These are phyloP conservation scores for Ellobius talpinus DNA, from an alignment of 2,113 vertebrate genomes.

Conservation along the genomic window DNA sequence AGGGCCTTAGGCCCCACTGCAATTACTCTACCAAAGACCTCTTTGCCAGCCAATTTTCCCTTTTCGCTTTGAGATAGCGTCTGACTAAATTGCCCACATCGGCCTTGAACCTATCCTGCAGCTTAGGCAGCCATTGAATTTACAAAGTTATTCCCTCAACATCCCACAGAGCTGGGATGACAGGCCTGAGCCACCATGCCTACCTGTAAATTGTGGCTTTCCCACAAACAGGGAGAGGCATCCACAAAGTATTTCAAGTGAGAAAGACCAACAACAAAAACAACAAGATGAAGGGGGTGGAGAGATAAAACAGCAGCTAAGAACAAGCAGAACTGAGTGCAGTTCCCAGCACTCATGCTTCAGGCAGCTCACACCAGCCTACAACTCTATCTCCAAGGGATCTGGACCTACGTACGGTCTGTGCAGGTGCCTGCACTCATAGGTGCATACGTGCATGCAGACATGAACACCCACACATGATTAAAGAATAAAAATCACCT, in stretches of 20 bases:
- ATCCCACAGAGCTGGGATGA: too few species aligned
- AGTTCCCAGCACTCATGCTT: not conserved
- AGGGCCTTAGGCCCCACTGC: not conserved
- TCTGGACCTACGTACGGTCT: rapidly evolving
- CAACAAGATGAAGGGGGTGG: not conserved
- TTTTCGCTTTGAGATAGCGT: not conserved
- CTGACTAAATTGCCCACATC: not conserved
- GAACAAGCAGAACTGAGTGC: not conserved
- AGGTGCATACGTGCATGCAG: not conserved
- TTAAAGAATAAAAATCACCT: not conserved
- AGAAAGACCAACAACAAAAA: not conserved
- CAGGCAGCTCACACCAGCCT: not conserved
- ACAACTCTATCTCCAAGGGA: not conserved
- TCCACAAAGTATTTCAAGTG: not conserved
- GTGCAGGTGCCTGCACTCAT: not conserved
- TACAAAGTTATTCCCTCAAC: not conserved
- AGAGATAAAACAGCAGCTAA: not conserved
- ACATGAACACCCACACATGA: too few species aligned
- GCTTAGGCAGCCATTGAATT: not conserved
- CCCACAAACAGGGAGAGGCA: not conserved
- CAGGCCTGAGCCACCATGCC: not conserved
- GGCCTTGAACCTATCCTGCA: not conserved
- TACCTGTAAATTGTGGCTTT: not conserved
- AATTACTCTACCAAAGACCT: not conserved
- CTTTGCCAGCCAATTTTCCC: not conserved